Conservation (phyloP, 2,797 vertebrate genomes). For the Steatocranus sp. region DNA sequence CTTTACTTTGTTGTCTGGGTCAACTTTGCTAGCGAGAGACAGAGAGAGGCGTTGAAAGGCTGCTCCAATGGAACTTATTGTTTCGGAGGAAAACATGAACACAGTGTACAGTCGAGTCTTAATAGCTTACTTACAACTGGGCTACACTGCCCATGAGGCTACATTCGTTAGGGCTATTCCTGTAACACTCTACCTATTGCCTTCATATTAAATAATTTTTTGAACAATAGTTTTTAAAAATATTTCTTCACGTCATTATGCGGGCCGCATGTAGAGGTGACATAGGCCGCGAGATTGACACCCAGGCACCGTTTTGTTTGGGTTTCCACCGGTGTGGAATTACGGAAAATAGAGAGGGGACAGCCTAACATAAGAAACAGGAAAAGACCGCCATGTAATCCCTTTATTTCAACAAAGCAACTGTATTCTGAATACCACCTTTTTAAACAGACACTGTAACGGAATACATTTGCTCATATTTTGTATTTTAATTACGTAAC, state of each 20-base stretch:
- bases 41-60: not conserved
- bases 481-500: not conserved
- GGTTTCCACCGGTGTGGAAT: not conserved
- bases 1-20: rapidly evolving
- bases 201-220: not conserved
- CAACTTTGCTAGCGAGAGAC: rapidly evolving
- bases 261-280: rapidly evolving
- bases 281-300: too few relatives aligned
- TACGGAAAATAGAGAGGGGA: not conserved
- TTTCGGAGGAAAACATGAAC: rapidly evolving
- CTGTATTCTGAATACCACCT: not conserved
- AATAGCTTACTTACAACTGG: not conserved
- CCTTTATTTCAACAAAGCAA: not conserved
- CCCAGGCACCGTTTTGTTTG: too few relatives aligned
- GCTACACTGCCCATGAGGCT: not conserved
- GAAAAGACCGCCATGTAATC: not conserved
- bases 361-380: not conserved
- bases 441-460: too few relatives aligned
- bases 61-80: rapidly evolving
- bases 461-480: too few relatives aligned
- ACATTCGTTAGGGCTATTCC: rapidly evolving
- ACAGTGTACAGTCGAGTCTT: rapidly evolving
- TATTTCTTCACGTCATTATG: not conserved
- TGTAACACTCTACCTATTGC: not conserved
- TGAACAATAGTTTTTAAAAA: not conserved